Evolutionary conservation across 2,888 invertebrate genomes (phyloP).

Genomic region (Alsophila aescularia): DNA sequence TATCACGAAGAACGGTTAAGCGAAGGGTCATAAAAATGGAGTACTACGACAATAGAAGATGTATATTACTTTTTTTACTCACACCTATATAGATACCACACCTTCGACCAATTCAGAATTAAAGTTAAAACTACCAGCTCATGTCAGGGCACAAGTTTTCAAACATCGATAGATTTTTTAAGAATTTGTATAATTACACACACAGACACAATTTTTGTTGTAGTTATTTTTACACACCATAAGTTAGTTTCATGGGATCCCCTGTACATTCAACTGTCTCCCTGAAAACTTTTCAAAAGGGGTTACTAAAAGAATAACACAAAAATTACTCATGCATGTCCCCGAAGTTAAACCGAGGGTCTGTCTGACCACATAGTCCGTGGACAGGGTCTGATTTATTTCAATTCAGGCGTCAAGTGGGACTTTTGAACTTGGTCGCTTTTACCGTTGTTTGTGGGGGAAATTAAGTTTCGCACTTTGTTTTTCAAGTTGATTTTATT

Average conservation of each 20-base stretch:
- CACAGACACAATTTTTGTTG: too few relatives aligned
- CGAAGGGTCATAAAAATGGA: too few relatives aligned
- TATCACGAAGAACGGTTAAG: too few relatives aligned
- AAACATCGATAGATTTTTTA: too few relatives aligned
- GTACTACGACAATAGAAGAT: too few relatives aligned
- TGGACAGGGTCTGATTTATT: conserved; percentile 69
- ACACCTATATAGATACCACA: too few relatives aligned
- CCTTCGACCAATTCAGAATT: too few relatives aligned
- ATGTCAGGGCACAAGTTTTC: too few relatives aligned
- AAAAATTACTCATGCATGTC: conserved; percentile 50
- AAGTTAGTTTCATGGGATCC: not conserved
- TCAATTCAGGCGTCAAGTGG: conserved; percentile 59
- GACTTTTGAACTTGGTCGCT: conserved; percentile 58
- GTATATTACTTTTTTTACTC: too few relatives aligned
- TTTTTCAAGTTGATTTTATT: conserved; percentile 41
- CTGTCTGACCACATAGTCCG: conserved; percentile 47
- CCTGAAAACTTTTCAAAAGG: conserved; percentile 29
- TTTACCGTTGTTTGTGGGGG: conserved; percentile 50
- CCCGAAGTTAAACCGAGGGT: conserved; percentile 44
- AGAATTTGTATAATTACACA: too few relatives aligned
- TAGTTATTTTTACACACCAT: too few relatives aligned
- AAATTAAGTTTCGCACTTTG: conserved; percentile 53
- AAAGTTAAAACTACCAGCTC: too few relatives aligned
- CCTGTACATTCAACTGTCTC: conserved; percentile 24
- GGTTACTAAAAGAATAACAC: conserved; percentile 37